Evolutionary conservation across 30 jellyfish, hydroid and myxozoan species (phyloP), one percentile per base, ranked within the genome.

Genomic region (Pseudorhiza aurosa): DNA sequence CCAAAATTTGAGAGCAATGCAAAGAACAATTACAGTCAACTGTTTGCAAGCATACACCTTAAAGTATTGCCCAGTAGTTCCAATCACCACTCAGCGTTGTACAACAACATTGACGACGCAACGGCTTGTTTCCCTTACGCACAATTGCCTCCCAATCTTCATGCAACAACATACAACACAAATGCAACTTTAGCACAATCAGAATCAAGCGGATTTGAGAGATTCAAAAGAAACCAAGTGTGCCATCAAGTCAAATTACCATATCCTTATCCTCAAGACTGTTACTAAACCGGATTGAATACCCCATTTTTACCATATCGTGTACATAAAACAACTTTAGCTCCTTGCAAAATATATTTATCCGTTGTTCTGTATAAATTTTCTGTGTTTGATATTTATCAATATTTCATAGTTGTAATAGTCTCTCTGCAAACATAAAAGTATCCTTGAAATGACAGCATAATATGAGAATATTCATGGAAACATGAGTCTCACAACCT

Each of bases 81-180:
- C n/a, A 21, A 8, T 12, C 43, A 27, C 7, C 70, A 68, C 4
- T 37, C 33, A 19, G 27, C 37, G 8, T 17, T 51, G 57, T 11
- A 22, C 17, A 81, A 42, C 71, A 68, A 81, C 62, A 32, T 49
- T 2, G 57, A 65, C 22, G 78, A 81, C 37, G 79, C 84, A 25
- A 68, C 31, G 22, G 84, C 92, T 18, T 81, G 92, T 46, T 81
- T 81, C 55, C 92, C 92, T 2, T 67, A 50, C 32, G 85, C 79
- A 1, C 64, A 67, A 28, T 24, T 67, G 18, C 92, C 92, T 2
- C 31, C 77, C 46, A 49, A 32, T 22, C 67, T 44, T 39, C 24
- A 45, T 42, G 64, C 72, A 37, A 44, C 47, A 42, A 30, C 30
- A 25, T 33, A 18, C 51, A 47, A 68, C 32, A 26, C 22, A 22